Conservation (phyloP, 2,888 invertebrate genomes). For the Lasioglossum malachurum region DNA sequence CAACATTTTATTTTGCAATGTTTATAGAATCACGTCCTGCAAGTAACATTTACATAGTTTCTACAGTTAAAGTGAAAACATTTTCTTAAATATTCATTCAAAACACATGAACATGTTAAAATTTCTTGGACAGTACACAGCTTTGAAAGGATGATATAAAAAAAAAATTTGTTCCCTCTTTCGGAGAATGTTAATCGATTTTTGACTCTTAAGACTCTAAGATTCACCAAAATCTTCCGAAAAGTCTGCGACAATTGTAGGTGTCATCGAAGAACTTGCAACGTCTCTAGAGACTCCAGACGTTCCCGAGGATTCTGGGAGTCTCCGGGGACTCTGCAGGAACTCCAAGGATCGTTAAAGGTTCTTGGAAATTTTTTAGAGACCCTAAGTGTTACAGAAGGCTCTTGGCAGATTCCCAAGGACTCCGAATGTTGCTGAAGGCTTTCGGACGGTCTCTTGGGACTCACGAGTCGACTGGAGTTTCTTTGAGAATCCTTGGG, state of each 20-base stretch:
- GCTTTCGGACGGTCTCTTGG: slow-evolving; percentile 2
- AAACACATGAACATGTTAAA: background rate
- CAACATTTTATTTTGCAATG: background rate
- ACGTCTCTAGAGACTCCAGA: background rate
- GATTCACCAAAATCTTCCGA: background rate
- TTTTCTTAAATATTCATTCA: background rate
- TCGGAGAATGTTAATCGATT: background rate
- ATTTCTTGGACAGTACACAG: background rate
- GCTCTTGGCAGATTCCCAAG: slow-evolving; percentile 2
- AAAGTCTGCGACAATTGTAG: background rate
- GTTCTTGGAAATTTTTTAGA: background rate
- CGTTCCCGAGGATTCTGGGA: background rate
- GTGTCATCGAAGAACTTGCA: background rate
- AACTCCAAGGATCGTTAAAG: background rate
- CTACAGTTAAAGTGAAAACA: too few species aligned
- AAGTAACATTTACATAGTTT: too few species aligned
- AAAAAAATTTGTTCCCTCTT: background rate
- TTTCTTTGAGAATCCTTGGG: background rate
- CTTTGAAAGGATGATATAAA: background rate
- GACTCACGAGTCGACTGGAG: background rate
- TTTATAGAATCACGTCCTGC: too few species aligned
- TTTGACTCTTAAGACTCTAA: background rate
- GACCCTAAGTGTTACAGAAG: background rate
- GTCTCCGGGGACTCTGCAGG: too few species aligned
- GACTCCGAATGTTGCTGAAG: background rate